Conservation (phyloP, 2,888 invertebrate species). For the Acanthosepion esculentum region DNA sequence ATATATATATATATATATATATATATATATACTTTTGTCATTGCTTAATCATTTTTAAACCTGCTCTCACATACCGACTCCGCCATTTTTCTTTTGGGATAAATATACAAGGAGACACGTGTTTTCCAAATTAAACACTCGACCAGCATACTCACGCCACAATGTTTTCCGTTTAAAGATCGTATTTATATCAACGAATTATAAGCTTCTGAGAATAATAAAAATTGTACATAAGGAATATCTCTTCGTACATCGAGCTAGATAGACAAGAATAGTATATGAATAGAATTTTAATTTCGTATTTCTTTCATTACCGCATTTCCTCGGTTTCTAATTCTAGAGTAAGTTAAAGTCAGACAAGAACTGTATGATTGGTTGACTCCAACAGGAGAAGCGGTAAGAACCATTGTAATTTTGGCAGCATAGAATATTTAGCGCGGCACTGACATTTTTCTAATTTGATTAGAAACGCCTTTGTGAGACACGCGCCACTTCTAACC, state of each 20-base stretch:
- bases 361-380: background rate
- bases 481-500: background rate
- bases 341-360: background rate
- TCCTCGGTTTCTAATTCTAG: background rate
- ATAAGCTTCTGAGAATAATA: background rate
- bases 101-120: no score
- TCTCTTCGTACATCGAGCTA: background rate
- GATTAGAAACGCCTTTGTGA: background rate
- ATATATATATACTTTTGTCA: no score
- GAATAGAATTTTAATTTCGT: background rate
- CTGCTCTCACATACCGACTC: no score
- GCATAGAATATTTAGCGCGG: background rate
- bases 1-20: no score
- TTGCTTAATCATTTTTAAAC: no score
- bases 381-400: background rate
- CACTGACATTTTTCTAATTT: background rate
- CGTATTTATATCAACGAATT: no score
- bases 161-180: no score
- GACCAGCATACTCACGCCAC: no score
- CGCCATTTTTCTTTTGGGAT: no score
- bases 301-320: background rate
- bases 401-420: no score
- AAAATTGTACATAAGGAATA: background rate
- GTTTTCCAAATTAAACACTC: no score
- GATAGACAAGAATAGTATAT: background rate